Evolutionary conservation across 2,797 vertebrate genomes (phyloP).

Genomic region (Sebastes kiyomatsui): DNA sequence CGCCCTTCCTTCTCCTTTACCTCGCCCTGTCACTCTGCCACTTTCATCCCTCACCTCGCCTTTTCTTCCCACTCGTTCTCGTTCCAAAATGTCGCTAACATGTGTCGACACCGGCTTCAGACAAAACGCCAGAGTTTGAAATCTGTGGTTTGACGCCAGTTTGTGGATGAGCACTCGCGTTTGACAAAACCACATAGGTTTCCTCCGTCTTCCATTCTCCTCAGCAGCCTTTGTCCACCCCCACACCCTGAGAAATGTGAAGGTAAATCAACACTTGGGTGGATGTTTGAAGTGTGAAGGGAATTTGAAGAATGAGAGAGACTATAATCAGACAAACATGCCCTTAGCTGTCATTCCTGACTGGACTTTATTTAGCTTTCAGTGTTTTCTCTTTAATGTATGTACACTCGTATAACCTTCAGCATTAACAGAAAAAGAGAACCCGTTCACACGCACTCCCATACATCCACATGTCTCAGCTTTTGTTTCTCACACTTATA

Average conservation of each 20-base stretch:
- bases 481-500: constrained; percentile 72
- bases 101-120: constrained; percentile 51
- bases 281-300: constrained; percentile 57
- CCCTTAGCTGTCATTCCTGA: constrained; percentile 50
- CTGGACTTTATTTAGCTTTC: constrained; percentile 52
- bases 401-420: constrained; percentile 15
- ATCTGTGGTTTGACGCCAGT: constrained; percentile 52
- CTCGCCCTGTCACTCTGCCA: constrained; percentile 29
- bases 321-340: constrained; percentile 57
- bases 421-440: constrained; percentile 30
- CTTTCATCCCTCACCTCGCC: constrained; percentile 36
- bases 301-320: constrained; percentile 39
- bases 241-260: constrained; percentile 32
- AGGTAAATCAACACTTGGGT: constrained; percentile 58
- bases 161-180: constrained; percentile 50
- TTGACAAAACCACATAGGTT: constrained; percentile 63
- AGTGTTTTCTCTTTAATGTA: constrained; percentile 31
- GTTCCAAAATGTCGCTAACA: constrained; percentile 63
- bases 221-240: constrained; percentile 53
- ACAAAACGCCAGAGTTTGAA: constrained; percentile 64
- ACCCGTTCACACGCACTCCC: constrained; percentile 18
- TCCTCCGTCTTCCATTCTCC: constrained; percentile 53
- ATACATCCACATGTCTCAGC: constrained; percentile 50
- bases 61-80: constrained; percentile 32
- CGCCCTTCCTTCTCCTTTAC: constrained; percentile 39